These are phyloP conservation scores for Sinopyrophorus schimmeli DNA, from an alignment of 2,888 invertebrate species.

Conservation along the genomic window DNA sequence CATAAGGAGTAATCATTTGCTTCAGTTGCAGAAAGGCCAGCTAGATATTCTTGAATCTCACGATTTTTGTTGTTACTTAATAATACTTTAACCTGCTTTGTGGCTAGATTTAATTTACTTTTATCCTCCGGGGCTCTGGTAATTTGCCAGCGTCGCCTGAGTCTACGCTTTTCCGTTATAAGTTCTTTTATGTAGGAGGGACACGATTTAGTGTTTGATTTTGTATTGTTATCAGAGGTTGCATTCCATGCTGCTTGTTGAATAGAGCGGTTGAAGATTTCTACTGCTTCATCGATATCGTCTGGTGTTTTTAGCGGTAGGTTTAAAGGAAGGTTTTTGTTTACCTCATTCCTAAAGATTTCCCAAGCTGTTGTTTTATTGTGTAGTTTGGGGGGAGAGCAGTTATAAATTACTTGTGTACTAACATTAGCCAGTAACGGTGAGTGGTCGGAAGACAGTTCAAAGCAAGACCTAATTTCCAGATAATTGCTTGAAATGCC, in stretches of 20 bases:
- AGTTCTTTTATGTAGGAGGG: neutral
- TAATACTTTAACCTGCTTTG: slow-evolving; percentile 4
- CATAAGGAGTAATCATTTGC: slow-evolving; percentile 6
- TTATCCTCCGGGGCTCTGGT: slow-evolving; percentile 8
- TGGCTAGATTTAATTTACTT: slow-evolving; percentile 1
- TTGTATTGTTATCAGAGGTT: slow-evolving; percentile 1
- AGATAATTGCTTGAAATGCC: slow-evolving; percentile 3
- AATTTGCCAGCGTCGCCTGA: slow-evolving; percentile 8
- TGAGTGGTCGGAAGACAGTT: slow-evolving; percentile 1
- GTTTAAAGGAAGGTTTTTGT: slow-evolving; percentile 2
- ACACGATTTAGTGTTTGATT: slow-evolving; percentile 4
- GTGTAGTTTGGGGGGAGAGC: neutral
- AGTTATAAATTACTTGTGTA: neutral
- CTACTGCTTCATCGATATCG: neutral
- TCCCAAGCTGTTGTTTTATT: slow-evolving; percentile 6
- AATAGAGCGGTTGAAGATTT: slow-evolving; percentile 4
- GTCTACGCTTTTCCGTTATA: slow-evolving; percentile 2
- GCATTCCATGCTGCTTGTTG: slow-evolving; percentile 7
- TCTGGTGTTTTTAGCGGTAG: slow-evolving; percentile 7
- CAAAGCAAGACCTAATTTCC: slow-evolving; percentile 6
- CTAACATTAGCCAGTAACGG: slow-evolving; percentile 2
- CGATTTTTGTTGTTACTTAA: slow-evolving; percentile 3
- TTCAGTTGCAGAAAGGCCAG: slow-evolving; percentile 5
- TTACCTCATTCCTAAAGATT: slow-evolving; percentile 3
- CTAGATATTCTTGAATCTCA: slow-evolving; percentile 8